Evolutionary conservation across 2,797 vertebrate species (phyloP), one percentile per base, ranked within the genome.

Genomic region (Babyrousa celebensis): DNA sequence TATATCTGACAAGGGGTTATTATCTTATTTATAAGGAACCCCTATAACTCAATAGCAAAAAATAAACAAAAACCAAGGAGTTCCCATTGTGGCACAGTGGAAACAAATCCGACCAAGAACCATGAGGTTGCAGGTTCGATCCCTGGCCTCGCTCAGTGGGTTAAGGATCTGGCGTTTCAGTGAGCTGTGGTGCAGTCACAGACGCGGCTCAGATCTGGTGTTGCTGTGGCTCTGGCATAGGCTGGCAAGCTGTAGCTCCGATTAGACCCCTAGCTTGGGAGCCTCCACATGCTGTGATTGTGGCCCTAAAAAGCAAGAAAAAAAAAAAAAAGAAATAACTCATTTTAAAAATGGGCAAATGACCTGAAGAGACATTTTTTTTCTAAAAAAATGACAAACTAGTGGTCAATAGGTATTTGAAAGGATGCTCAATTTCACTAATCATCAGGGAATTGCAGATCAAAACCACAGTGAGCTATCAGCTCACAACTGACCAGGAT

Each of bases 351-450:
- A 87, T 75, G n/a, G 5, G 6, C 29, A 71, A 78, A 63, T 29
- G n/a, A 89, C 16, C 67, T 89, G 10, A 63, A 27, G 48, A 90
- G 52, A 52, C 21, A 93, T 54, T 80, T 91, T 91, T 12, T 88
- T 12, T 88, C 17, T 20, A 60, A 3, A 18, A 63, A 78, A 84
- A 48, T 48, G 85, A 65, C 48, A 77, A 65, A 71, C 12, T 48
- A 43, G 77, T 78, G 56, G 32, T 27, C 67, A 63, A 75, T 6
- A 67, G 8, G 62, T 20, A 36, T 56, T 62, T 75, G 54, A 85
- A 86, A 80, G 56, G 75, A 23, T 70, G 27, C 9, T 75, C n/a
- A 58, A 36, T 36, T 75, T 85, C 67, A 82, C 23, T 75, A 63
- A 82, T 80, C 29, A 85, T 58, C 18, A 65, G 18, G 17, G 14